A percentile compares a stretch with the other conserved stretches of the same genome.
Evolutionary conservation across 2,113 vertebrate genomes (phyloP).

Genomic region (Raja brachyura): DNA sequence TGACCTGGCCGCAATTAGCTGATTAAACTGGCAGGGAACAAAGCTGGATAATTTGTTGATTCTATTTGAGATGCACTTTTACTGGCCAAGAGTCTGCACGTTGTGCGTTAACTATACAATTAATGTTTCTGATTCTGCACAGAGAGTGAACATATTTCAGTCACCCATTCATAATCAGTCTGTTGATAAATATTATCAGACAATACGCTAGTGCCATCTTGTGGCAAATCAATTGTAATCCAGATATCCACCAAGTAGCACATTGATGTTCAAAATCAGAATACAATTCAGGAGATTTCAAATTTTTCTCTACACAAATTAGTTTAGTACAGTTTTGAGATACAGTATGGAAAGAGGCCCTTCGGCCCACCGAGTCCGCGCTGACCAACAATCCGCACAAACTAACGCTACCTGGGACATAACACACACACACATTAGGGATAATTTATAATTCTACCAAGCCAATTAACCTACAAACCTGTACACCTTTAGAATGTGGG

Average conservation of each 20-base stretch:
- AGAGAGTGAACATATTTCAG: background rate
- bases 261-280: background rate
- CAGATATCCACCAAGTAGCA: background rate
- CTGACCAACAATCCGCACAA: too few relatives aligned
- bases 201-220: conserved; percentile 55
- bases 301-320: background rate
- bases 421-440: too few relatives aligned
- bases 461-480: too few relatives aligned
- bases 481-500: too few relatives aligned
- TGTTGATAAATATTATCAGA: background rate
- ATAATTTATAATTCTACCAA: too few relatives aligned
- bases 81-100: background rate
- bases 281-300: conserved; percentile 37
- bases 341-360: too few relatives aligned
- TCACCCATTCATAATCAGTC: background rate
- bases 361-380: too few relatives aligned
- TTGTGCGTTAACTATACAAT: background rate
- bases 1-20: background rate
- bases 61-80: background rate
- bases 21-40: background rate
- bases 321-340: background rate
- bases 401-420: too few relatives aligned
- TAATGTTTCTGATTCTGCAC: background rate
- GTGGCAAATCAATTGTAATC: conserved; percentile 45
- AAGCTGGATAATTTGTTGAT: background rate